Evolutionary conservation across 2,888 invertebrate genomes (phyloP).

Genomic region (Hypercompe scribonia): DNA sequence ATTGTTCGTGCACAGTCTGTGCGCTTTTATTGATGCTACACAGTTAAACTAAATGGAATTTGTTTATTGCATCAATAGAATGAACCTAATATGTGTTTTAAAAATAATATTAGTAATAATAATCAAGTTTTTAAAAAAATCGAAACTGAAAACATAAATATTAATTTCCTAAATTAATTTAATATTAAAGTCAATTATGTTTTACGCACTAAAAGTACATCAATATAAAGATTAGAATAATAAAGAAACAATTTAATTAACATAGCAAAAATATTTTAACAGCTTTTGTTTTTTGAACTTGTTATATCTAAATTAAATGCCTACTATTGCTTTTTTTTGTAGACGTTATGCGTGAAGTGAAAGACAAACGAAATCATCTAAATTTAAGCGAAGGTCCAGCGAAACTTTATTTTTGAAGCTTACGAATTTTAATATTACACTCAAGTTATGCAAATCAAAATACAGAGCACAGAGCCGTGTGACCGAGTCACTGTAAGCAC

Average conservation of each 20-base stretch:
- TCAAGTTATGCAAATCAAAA: conserved; percentile 23
- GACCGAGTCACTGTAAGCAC: not conserved
- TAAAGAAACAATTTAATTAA: not conserved
- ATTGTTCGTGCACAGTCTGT: conserved; percentile 12
- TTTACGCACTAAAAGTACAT: not conserved
- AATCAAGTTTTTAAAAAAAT: too few species aligned
- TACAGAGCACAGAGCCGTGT: conserved; percentile 11
- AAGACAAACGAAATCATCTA: not conserved
- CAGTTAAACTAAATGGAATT: not conserved
- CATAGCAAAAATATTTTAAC: too few species aligned
- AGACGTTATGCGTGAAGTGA: not conserved
- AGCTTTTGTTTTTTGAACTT: too few species aligned
- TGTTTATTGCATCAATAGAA: too few species aligned
- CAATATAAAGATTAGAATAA: not conserved
- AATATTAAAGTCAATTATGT: not conserved
- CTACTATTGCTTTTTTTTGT: not conserved
- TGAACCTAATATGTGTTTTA: not conserved
- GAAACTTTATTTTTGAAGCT: conserved; percentile 22
- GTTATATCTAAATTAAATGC: too few species aligned
- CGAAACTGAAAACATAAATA: too few species aligned
- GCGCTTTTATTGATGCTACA: conserved; percentile 12
- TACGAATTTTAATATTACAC: conserved; percentile 14
- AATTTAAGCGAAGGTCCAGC: not conserved
- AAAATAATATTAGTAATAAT: not conserved
- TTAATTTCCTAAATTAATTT: too few species aligned